Evolutionary conservation across 2,113 vertebrate species (phyloP), one percentile per base, ranked within the genome.

Genomic region (Meles meles): DNA sequence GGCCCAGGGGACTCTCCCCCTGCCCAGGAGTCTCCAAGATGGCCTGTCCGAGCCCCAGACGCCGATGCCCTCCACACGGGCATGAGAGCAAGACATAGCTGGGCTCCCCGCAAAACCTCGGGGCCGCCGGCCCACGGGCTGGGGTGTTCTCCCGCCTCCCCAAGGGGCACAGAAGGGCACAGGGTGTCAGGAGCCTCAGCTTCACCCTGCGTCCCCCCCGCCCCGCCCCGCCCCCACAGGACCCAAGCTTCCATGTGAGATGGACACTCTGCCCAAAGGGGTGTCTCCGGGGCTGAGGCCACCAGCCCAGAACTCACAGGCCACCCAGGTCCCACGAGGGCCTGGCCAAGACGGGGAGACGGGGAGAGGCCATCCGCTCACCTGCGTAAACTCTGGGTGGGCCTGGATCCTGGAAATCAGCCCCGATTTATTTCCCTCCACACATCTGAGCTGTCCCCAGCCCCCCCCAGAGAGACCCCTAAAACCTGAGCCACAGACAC

Each of bases 401-500:
- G 15, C 49, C 72, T 11, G 11, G 1, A 12, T 5, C 6, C 6
- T 5, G 74, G 52, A 13, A 1, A 5, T 0, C 0, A 6, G 74
- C 2, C 10, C 13, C 3, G 0, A 9, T 20, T 1, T 3, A 1
- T 0, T 0, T 27, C 3, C 52, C 6, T 2, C 9, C 76, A 18
- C 29, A 18, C 29, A 1, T 29, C 39, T 0, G 15, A 49, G 76
- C 44, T 47, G 27, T 42, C 42, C 14, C 42, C 42, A 6, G 12
- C 4, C 12, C 14, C 74, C 74, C 15, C 42, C 42, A 29, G 7
- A 77, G 13, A 29, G 72, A 77, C 44, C 29, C 74, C 31, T 5
- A 7, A 31, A 7, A 11, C 0, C 3, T 39, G 21, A 37, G 44
- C 86, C 13, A 5, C 3, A 21, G 18, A 27, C 39, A 17, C 2